phyloP scores from a whole-genome alignment of 1,140 invertebrate species.

The Anagrus nilaparvatae region DNA sequence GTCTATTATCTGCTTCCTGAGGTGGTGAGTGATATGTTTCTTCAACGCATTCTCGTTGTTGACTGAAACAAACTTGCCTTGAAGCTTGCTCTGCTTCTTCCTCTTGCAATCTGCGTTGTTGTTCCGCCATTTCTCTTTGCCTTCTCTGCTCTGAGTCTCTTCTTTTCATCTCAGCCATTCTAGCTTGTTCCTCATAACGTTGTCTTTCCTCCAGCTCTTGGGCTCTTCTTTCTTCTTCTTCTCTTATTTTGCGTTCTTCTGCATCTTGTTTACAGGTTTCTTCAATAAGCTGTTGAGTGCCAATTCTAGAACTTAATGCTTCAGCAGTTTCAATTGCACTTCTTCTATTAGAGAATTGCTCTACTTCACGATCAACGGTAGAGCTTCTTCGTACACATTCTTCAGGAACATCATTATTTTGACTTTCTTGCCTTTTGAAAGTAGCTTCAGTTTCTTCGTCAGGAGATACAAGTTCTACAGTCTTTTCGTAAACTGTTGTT shows the following conservation, averaged over 20 bases:
- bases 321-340: constrained; percentile 25
- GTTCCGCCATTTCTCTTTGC: constrained; percentile 20
- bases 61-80: constrained; percentile 23
- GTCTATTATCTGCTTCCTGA: constrained; percentile 18
- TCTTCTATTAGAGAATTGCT: constrained; percentile 21
- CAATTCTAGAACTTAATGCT: constrained; percentile 28
- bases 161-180: constrained; percentile 20
- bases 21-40: constrained; percentile 16
- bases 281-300: constrained; percentile 33
- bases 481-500: constrained; percentile 38
- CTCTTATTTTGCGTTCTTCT: constrained; percentile 23
- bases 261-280: constrained; percentile 30
- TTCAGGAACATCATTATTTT: constrained; percentile 1
- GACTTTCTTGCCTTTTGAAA: constrained; percentile 10
- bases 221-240: constrained; percentile 26
- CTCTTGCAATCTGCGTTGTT: constrained; percentile 21
- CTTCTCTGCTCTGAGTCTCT: constrained; percentile 20
- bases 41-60: constrained; percentile 19
- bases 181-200: constrained; percentile 25
- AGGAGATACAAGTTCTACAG: constrained; percentile 28
- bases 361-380: constrained; percentile 23
- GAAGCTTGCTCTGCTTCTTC: constrained; percentile 22
- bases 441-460: constrained; percentile 19
- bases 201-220: constrained; percentile 24
- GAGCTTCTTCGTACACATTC: constrained; percentile 12